Base-by-base conservation (phyloP, 2,888 invertebrate species). In the Drosophila buzzatii region DNA sequence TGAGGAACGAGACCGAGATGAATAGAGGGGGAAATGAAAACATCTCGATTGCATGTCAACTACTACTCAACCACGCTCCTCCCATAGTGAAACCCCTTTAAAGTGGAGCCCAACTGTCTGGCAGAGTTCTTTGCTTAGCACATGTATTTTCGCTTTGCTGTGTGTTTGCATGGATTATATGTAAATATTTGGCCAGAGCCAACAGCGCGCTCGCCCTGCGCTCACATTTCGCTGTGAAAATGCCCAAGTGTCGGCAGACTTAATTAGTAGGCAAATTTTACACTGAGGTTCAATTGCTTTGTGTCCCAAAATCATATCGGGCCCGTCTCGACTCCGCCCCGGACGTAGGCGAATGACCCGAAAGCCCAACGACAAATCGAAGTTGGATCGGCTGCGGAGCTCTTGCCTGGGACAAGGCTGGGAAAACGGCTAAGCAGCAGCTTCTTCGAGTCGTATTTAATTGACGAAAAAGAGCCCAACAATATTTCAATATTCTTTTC, bases 251-350 rank as follows among this genome's bases (percentile, higher is more conserved):
- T 16, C 47, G 53, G 47, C 67, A 39, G 20, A 37, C 67, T 77
- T 81, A 90, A 86, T 86, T 90, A 90, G 85, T 79, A 77, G 79
- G 76, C 81, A 70, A 47, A 66, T 73, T 71, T 76, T 69, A 65
- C 85, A 58, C 71, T 59, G 74, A 67, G 59, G n/a, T 60, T 66
- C 70, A 63, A 74, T 82, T 82, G 73, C 63, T 64, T 39, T 51
- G 23, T 44, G 51, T 68, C 37, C 51, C 23, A 35, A 71, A 58
- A 57, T 41, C 56, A 31, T 52, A 65, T 41, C 49, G 45, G 51
- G 18, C 55, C 56, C 70, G 55, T n/a, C 42, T 44, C 33, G 27
- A 41, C 47, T 39, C 51, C 53, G 49, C 23, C 41, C 55, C 55
- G 55, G 41, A 41, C 41, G n/a, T 57, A 47, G 80, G 73, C 79